phyloP scores from a whole-genome alignment of 2,113 vertebrate genomes.

The Odocoileus virginianus region DNA sequence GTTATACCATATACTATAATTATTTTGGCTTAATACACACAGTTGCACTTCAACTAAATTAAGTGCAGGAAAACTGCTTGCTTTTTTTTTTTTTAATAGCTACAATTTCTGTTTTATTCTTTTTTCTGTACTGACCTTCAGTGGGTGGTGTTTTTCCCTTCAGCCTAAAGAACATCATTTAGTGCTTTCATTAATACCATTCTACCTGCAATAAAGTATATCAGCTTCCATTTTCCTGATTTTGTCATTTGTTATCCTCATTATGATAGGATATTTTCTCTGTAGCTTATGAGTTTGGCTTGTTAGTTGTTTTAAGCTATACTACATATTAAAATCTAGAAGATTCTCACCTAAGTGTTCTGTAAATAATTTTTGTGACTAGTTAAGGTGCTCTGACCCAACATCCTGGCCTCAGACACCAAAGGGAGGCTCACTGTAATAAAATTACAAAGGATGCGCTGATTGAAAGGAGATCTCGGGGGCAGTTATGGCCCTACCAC shows the following conservation, averaged over 20 bases:
- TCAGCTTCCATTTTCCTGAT: neutral
- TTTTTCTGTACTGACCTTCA: neutral
- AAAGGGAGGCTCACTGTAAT: neutral
- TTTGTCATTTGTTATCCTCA: neutral
- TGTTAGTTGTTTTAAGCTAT: neutral
- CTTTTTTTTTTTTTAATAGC: neutral
- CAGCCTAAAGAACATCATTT: neutral
- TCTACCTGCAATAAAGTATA: neutral
- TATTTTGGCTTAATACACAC: neutral
- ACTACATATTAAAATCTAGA: neutral
- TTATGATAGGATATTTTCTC: neutral
- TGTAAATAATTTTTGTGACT: neutral
- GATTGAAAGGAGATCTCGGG: neutral
- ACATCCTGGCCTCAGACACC: neutral
- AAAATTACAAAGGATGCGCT: no score
- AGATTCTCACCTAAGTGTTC: neutral
- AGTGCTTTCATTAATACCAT: neutral
- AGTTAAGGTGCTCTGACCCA: neutral
- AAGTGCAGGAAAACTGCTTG: neutral
- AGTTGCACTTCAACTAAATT: neutral
- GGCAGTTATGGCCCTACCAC: neutral
- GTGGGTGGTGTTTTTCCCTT: neutral
- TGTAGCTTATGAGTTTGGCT: neutral
- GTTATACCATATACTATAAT: neutral
- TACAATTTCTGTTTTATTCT: neutral